Percentiles rank a stretch among this genome's conserved stretches.
Conservation (phyloP, 2,888 invertebrate species). For the Ernsta delagoae region DNA sequence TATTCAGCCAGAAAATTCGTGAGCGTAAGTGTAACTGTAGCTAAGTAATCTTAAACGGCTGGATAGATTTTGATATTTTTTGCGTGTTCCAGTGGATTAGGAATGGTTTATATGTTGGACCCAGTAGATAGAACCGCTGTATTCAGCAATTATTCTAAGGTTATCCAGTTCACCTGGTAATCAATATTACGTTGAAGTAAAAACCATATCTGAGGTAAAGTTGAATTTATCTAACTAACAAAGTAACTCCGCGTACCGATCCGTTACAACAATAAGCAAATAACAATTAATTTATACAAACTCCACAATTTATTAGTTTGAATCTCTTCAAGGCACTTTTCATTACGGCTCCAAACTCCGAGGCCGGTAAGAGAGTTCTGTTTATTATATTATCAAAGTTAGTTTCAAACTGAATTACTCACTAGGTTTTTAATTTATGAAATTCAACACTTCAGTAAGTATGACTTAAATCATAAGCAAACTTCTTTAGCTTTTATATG, state of each 20-base stretch:
- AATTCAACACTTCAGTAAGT: neutral
- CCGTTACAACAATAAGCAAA: neutral
- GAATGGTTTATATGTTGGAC: no score
- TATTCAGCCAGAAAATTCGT: no score
- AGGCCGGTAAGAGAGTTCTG: neutral
- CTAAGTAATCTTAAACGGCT: no score
- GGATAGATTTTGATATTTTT: no score
- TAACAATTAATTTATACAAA: slow-evolving; percentile 2
- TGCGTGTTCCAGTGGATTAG: no score
- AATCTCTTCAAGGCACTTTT: neutral
- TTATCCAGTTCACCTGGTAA: no score
- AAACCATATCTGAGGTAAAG: neutral
- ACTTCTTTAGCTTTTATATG: no score
- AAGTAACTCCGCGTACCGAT: neutral
- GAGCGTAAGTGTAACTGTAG: no score
- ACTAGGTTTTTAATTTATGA: neutral
- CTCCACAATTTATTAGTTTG: slow-evolving; percentile 3
- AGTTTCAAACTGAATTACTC: neutral
- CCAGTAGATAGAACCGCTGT: no score
- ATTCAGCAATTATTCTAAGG: no score
- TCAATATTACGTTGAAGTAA: no score
- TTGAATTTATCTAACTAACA: neutral
- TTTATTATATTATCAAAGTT: neutral
- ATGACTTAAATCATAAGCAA: no score
- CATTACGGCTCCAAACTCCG: neutral